Evolutionary conservation across 2,113 vertebrate genomes (phyloP), one percentile per base, ranked within the genome.

Genomic region (Zootoca vivipara): DNA sequence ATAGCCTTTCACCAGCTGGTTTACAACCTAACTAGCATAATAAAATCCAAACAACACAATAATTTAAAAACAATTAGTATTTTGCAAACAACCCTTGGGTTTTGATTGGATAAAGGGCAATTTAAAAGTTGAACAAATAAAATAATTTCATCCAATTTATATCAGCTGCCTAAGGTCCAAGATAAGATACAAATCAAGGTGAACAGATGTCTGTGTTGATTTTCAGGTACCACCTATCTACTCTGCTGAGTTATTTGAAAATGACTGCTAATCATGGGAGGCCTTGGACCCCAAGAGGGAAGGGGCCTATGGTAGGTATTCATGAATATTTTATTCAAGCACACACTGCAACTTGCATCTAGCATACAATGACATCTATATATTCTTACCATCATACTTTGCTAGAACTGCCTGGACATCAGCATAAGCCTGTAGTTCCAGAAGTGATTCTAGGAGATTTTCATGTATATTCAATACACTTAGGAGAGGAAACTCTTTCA

Each of bases 401-500:
- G 99, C 98, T 83, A 99, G 96, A 87, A 99, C 99, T 94, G 99
- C 99, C 96, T 99, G 99, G 85, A 99, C 99, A 96, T 99, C 99
- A 91, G 99, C 99, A 20, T 99, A 99, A 38, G 99, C 99, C 93
- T 99, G 99, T 83, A 99, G 96, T 94, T 99, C 99, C 96, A 99
- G 96, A 91, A 99, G 98, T 7, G 99, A 98, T 95, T 99, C 99
- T 83, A 99, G 94, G 70, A 99, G 98, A 95, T 99, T 99, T 96
- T 99, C 99, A 70, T 99, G 99, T 96, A 99, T 99, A 96, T 99
- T 99, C 97, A 99, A 96, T 98, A 99, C 99, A 93, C 98, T 99
- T 93, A 99, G 96, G 93, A 99, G 97, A 83, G 99, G 98, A 95
- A 99, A 99, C 93, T 99, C 99, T 97, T 99, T 99, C 98, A 99